Conservation (phyloP, 2,113 vertebrate genomes). For the Mesoclemmys tuberculata region DNA sequence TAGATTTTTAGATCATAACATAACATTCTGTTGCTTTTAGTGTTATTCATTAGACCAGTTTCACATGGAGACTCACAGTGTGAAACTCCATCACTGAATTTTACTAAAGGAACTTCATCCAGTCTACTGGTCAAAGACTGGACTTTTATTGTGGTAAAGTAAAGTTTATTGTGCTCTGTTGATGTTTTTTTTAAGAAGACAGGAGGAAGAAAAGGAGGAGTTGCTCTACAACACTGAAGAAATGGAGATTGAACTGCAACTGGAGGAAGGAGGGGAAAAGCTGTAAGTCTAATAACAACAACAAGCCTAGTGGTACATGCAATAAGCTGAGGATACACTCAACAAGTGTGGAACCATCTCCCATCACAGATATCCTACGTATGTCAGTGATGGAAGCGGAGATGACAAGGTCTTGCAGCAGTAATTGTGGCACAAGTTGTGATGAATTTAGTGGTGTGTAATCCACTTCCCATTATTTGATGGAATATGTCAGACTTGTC, state of each 20-base stretch:
- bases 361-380: constrained; percentile 24
- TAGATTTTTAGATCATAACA: background rate
- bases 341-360: constrained; percentile 2
- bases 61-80: constrained; percentile 24
- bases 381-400: background rate
- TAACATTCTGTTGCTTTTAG: background rate
- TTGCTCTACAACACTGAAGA: constrained; percentile 8
- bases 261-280: background rate
- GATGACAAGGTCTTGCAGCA: background rate
- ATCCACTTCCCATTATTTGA: constrained; percentile 20
- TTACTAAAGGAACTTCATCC: constrained; percentile 24
- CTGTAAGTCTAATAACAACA: background rate
- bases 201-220: background rate
- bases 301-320: background rate
- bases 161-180: background rate
- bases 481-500: background rate
- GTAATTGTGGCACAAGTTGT: constrained; percentile 31
- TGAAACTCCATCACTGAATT: constrained; percentile 14
- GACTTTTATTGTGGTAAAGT: background rate
- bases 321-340: constrained; percentile 26
- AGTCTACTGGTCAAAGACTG: background rate
- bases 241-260: constrained; percentile 25
- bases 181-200: background rate
- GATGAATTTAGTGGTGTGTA: background rate
- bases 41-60: background rate